Percentiles rank a stretch among this genome's conserved stretches.
These are phyloP conservation scores for Sorex maritimensis DNA, from an alignment of 2,797 vertebrate genomes.

Conservation along the genomic window DNA sequence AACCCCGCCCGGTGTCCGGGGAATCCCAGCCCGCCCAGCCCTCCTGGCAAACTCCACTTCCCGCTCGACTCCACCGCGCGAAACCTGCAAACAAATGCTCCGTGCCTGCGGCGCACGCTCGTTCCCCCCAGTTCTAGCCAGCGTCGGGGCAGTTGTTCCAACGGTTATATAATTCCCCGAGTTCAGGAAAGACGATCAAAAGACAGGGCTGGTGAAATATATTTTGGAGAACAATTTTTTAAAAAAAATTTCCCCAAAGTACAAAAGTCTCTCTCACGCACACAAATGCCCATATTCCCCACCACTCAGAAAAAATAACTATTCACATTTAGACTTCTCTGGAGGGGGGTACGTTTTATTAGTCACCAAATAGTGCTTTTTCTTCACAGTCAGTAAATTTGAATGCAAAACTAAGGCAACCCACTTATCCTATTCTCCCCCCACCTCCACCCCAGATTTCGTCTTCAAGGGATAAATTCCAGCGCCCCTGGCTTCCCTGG, in stretches of 20 bases:
- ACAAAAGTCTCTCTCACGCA: constrained; percentile 11
- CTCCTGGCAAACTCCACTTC: not conserved
- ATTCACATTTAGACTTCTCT: not conserved
- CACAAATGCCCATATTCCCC: not conserved
- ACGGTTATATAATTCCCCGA: constrained; percentile 66
- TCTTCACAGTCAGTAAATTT: not conserved
- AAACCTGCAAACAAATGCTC: constrained; percentile 14
- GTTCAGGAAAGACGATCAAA: constrained; percentile 46
- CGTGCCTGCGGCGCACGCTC: not conserved
- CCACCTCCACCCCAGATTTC: not conserved
- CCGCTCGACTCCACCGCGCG: not conserved
- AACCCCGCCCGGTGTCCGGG: not conserved
- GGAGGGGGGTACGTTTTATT: not conserved
- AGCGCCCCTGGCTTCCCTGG: not conserved
- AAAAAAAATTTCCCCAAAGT: not conserved
- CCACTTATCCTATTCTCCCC: not conserved
- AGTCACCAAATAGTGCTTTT: not conserved
- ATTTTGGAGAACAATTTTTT: not conserved
- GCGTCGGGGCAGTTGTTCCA: constrained; percentile 1
- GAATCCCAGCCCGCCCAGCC: not conserved
- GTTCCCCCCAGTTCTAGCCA: not conserved
- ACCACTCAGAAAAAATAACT: constrained; percentile 5
- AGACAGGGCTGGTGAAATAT: not conserved
- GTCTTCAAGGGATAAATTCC: not conserved
- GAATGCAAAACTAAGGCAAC: constrained; percentile 21